A percentile compares a stretch with the other conserved stretches of the same genome.
Conservation (phyloP, 2,797 vertebrate species). For the Intellagama lesueurii region DNA sequence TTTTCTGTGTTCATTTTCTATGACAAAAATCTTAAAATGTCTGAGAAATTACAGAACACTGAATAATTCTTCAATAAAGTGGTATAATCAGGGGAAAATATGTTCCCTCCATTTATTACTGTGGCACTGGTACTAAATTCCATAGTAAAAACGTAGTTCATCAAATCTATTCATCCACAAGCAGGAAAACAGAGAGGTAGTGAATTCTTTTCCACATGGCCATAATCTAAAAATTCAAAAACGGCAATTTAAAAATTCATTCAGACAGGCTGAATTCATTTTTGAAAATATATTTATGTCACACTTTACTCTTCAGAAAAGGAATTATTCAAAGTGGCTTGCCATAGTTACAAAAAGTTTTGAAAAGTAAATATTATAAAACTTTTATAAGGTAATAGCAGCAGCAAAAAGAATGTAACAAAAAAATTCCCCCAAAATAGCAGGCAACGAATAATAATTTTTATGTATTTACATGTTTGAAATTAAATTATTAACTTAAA, state of each 20-base stretch:
- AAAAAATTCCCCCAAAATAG: neutral
- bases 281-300: neutral
- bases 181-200: neutral
- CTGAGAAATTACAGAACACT: constrained; percentile 15
- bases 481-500: too few species aligned
- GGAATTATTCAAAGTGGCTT: too few species aligned
- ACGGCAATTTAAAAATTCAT: neutral
- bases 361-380: too few species aligned
- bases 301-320: neutral
- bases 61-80: rapidly evolving
- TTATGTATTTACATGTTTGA: too few species aligned
- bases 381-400: neutral
- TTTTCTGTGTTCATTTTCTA: constrained; percentile 43
- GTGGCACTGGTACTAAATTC: neutral
- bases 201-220: neutral
- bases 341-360: too few species aligned
- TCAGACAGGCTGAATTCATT: neutral
- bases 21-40: constrained; percentile 29
- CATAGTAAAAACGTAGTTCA: neutral
- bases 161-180: neutral
- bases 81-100: neutral
- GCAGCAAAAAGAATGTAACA: neutral
- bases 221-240: neutral
- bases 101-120: neutral
- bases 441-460: too few species aligned